A percentile compares a stretch with the other conserved stretches of the same genome.
These are phyloP conservation scores for Trichomalopsis sarcophagae DNA, from an alignment of 1,140 invertebrate genomes.

Conservation along the genomic window DNA sequence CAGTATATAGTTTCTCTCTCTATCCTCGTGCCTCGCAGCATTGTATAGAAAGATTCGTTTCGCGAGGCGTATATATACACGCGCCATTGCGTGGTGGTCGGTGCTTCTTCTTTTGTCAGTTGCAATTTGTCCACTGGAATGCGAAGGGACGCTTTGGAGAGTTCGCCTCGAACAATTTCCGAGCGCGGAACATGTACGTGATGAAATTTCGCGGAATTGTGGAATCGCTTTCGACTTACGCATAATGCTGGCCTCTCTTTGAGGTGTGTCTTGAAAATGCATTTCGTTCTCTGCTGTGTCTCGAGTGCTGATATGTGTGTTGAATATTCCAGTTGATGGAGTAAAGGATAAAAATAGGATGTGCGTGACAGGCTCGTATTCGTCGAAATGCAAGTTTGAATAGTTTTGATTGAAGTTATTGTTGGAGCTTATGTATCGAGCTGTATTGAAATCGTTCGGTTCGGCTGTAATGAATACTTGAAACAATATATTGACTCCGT, in stretches of 20 bases:
- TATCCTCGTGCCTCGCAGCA: background rate
- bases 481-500: too few relatives aligned
- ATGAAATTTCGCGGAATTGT: background rate
- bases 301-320: too few relatives aligned
- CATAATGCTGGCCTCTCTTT: background rate
- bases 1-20: background rate
- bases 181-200: background rate
- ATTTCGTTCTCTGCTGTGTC: background rate
- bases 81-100: background rate
- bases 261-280: background rate
- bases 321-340: too few relatives aligned
- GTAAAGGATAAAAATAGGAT: too few relatives aligned
- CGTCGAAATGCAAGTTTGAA: too few relatives aligned
- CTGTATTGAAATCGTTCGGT: too few relatives aligned
- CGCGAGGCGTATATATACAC: background rate
- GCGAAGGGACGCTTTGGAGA: background rate
- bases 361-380: too few relatives aligned
- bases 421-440: too few relatives aligned
- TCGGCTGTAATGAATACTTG: too few relatives aligned
- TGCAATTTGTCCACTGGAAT: background rate
- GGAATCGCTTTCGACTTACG: too few relatives aligned
- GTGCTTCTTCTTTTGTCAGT: background rate
- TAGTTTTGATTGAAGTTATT: too few relatives aligned
- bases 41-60: background rate
- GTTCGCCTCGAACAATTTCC: too few relatives aligned